Evolutionary conservation across 2,888 invertebrate species (phyloP).

Genomic region (Pterostichus madidus): DNA sequence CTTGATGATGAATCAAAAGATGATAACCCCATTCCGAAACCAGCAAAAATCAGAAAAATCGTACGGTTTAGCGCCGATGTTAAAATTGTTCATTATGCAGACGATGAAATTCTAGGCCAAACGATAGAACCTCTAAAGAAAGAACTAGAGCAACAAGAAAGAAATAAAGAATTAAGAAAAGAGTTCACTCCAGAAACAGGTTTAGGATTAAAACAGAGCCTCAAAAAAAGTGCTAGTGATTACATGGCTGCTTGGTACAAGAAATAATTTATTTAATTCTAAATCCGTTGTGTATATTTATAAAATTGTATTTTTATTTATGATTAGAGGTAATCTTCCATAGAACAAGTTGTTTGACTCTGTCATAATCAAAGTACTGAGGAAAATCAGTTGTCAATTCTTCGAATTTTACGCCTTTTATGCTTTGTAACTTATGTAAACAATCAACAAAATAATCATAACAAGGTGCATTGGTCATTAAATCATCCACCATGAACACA

Average conservation of each 20-base stretch:
- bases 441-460: slow-evolving; percentile 89
- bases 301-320: slow-evolving; percentile 34
- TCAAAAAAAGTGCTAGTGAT: slow-evolving; percentile 67
- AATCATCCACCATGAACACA: slow-evolving; percentile 89
- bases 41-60: slow-evolving; percentile 11
- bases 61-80: slow-evolving; percentile 79
- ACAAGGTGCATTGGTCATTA: slow-evolving; percentile 91
- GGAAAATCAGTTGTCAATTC: slow-evolving; percentile 86
- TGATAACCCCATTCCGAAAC: slow-evolving; percentile 1
- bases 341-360: slow-evolving; percentile 87
- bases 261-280: slow-evolving; percentile 62
- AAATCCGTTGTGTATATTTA: slow-evolving; percentile 13
- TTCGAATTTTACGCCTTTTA: slow-evolving; percentile 81
- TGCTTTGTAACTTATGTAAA: slow-evolving; percentile 78
- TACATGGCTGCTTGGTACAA: slow-evolving; percentile 71
- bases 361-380: slow-evolving; percentile 89
- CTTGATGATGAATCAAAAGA: slow-evolving; percentile 8
- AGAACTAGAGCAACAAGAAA: slow-evolving; percentile 82
- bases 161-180: slow-evolving; percentile 82
- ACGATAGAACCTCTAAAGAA: slow-evolving; percentile 82
- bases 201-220: slow-evolving; percentile 67
- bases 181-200: slow-evolving; percentile 75
- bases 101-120: slow-evolving; percentile 77
- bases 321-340: slow-evolving; percentile 79
- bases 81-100: slow-evolving; percentile 82